phyloP scores from a whole-genome alignment of 2,113 vertebrate species.

The Polypterus senegalus region DNA sequence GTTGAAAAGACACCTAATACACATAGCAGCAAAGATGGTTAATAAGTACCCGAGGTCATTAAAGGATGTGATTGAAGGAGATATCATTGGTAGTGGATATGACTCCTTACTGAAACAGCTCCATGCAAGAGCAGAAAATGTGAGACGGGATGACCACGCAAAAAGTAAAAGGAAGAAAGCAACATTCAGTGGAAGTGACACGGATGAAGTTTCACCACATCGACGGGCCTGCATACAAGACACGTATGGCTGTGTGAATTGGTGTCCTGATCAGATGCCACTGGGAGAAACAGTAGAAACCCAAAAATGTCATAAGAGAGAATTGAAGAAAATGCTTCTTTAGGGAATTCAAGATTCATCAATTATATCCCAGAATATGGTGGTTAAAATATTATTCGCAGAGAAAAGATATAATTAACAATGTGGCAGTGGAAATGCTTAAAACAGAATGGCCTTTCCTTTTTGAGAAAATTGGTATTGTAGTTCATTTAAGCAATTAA shows the following conservation, averaged over 20 bases:
- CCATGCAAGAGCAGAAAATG: conserved; percentile 11
- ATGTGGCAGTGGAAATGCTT: conserved; percentile 5
- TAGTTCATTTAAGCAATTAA: conserved; percentile 15
- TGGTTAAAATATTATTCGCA: conserved; percentile 9
- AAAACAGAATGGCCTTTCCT: conserved; percentile 12
- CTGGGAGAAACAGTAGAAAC: conserved; percentile 10
- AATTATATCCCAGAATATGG: conserved; percentile 12
- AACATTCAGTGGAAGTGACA: conserved; percentile 11
- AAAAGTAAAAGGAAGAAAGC: conserved; percentile 13
- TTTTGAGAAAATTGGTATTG: conserved; percentile 10
- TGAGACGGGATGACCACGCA: conserved; percentile 10
- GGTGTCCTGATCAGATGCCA: conserved; percentile 8
- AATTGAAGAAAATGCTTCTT: conserved; percentile 18
- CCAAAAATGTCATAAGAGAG: conserved; percentile 15
- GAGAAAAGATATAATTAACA: conserved; percentile 14
- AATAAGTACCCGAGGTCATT: conserved; percentile 10
- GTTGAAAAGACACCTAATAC: conserved; percentile 16
- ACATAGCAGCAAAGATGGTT: conserved; percentile 17
- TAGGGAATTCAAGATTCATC: conserved; percentile 3
- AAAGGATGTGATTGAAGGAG: conserved; percentile 14
- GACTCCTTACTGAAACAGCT: conserved; percentile 18
- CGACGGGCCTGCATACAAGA: not conserved
- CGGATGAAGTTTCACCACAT: conserved; percentile 12
- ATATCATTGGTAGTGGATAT: conserved; percentile 16
- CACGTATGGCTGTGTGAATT: conserved; percentile 15